Conservation (phyloP, 2,113 vertebrate genomes). For the Osmerus mordax region DNA sequence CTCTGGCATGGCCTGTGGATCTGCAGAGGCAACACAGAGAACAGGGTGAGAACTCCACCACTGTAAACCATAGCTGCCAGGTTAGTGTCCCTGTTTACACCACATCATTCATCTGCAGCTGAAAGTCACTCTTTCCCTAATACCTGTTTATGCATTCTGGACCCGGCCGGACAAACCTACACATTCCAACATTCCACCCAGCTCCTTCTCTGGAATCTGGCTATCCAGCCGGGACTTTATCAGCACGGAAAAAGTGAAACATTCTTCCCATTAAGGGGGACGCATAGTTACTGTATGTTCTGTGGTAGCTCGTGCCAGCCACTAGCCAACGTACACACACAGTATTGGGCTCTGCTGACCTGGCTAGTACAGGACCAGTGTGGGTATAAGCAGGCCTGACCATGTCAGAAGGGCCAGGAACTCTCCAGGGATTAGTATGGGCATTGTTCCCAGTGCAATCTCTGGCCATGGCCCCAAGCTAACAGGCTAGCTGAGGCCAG, state of each 20-base stretch:
- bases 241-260: conserved; percentile 36
- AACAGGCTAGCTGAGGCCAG: conserved; percentile 51
- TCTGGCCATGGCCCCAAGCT: conserved; percentile 54
- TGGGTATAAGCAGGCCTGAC: conserved; percentile 11
- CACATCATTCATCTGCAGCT: too few species aligned
- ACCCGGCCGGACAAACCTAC: not conserved
- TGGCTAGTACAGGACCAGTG: too few species aligned
- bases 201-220: conserved; percentile 3
- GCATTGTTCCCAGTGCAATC: conserved; percentile 64
- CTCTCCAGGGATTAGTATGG: conserved; percentile 71
- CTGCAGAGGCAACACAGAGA: conserved; percentile 55
- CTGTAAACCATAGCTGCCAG: not conserved
- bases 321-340: too few species aligned
- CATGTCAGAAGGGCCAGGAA: conserved; percentile 65
- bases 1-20: conserved; percentile 73
- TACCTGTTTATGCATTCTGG: conserved; percentile 15
- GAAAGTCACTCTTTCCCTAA: not conserved
- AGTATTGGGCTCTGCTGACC: too few species aligned
- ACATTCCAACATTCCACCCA: conserved; percentile 31
- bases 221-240: conserved; percentile 27
- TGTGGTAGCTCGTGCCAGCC: too few species aligned
- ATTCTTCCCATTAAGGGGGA: too few species aligned
- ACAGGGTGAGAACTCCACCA: conserved; percentile 12
- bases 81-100: not conserved
- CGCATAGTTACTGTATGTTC: too few species aligned